A percentile compares a stretch with the other conserved stretches of the same genome.
phyloP scores from a whole-genome alignment of 2,113 vertebrate species.

The Rutilus rutilus region DNA sequence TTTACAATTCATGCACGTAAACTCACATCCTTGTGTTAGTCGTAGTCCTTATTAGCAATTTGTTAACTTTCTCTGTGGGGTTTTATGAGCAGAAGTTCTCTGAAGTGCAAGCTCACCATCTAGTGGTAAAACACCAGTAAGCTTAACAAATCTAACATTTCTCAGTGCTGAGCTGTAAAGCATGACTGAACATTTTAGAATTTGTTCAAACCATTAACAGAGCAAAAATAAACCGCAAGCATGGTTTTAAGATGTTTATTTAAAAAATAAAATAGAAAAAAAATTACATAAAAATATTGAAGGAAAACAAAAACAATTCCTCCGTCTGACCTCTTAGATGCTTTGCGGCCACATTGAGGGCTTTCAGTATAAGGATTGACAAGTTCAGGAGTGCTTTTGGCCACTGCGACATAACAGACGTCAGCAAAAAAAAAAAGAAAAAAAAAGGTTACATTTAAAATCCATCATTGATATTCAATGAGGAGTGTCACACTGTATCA shows the following conservation, averaged over 20 bases:
- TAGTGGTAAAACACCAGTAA: background rate
- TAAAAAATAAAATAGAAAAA: constrained; percentile 97
- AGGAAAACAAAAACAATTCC: constrained; percentile 71
- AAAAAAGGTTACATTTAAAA: constrained; percentile 66
- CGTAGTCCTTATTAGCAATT: background rate
- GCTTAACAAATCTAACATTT: background rate
- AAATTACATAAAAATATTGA: constrained; percentile 99
- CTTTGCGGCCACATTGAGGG: constrained; percentile 65
- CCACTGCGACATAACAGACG: constrained; percentile 63
- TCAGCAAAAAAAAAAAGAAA: constrained; percentile 58
- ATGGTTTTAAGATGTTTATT: constrained; percentile 92
- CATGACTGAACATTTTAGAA: background rate
- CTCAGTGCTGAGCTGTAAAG: no score
- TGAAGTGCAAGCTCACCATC: background rate
- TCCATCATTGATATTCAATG: constrained; percentile 66
- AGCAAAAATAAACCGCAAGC: background rate
- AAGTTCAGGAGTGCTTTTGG: constrained; percentile 64
- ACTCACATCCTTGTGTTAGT: background rate
- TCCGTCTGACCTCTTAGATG: constrained; percentile 74
- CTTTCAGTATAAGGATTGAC: constrained; percentile 60
- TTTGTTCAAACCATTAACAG: background rate
- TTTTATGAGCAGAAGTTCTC: background rate
- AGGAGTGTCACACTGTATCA: constrained; percentile 64
- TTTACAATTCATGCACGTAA: background rate
- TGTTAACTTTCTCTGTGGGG: background rate